These are phyloP conservation scores for Phataginus tricuspis DNA, from an alignment of 2,797 vertebrate species.

Conservation along the genomic window DNA sequence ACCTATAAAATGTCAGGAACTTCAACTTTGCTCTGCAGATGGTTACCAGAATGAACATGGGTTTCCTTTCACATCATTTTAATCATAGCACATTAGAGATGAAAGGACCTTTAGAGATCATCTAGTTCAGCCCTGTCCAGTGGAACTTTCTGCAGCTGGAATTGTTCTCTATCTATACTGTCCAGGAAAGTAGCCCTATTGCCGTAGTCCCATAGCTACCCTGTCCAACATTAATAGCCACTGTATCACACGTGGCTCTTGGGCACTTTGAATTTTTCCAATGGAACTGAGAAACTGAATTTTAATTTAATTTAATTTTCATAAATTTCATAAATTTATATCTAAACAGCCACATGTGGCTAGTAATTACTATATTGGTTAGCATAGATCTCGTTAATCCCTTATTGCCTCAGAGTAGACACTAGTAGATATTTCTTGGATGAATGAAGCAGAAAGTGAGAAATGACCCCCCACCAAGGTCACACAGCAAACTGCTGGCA, in stretches of 20 bases:
- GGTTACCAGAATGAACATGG: slow-evolving; percentile 12
- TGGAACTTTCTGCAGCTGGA: accelerated
- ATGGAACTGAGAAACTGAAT: background rate
- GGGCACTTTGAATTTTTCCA: background rate
- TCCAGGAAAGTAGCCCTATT: background rate
- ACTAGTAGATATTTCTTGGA: background rate
- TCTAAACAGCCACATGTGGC: background rate
- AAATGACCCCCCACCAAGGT: background rate
- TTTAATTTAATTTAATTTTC: background rate
- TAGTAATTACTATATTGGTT: background rate
- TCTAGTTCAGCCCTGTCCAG: accelerated
- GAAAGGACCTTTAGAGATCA: background rate
- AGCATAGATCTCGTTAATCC: background rate
- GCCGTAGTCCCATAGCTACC: background rate
- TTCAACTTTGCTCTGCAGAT: background rate
- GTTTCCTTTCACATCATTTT: background rate
- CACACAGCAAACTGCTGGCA: background rate
- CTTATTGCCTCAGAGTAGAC: background rate
- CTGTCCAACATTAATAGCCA: too few species aligned
- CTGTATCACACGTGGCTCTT: too few species aligned
- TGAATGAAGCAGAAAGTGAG: background rate
- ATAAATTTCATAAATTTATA: background rate
- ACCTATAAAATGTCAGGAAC: background rate
- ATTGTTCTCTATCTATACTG: accelerated
- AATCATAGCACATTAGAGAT: background rate